Conservation (phyloP, 2,797 vertebrate species). For the Anomalospiza imberbis region DNA sequence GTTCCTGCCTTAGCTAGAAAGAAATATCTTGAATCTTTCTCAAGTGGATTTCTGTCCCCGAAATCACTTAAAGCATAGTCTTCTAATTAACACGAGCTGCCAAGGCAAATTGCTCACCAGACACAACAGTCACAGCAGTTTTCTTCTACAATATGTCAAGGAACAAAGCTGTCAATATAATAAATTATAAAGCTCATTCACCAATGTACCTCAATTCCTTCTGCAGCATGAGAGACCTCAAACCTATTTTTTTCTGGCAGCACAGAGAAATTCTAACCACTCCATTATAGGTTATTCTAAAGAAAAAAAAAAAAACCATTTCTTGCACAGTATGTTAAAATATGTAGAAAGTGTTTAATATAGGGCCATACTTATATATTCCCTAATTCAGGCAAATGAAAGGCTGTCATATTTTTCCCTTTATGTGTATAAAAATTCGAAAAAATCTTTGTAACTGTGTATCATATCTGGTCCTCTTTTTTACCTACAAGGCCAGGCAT, state of each 20-base stretch:
- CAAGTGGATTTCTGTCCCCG: neutral
- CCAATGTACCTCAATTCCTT: accelerated
- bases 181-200: neutral
- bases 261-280: neutral
- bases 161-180: neutral
- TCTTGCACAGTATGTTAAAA: neutral
- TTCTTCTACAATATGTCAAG: neutral
- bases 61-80: neutral
- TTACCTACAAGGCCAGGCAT: neutral
- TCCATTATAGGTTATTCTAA: accelerated
- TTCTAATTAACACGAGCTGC: neutral
- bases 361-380: neutral
- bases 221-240: neutral
- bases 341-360: neutral
- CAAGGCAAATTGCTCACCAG: neutral
- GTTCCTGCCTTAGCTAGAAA: neutral
- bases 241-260: neutral
- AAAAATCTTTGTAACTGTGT: neutral
- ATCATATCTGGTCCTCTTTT: neutral
- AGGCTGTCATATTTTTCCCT: neutral
- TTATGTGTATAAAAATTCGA: neutral
- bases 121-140: neutral
- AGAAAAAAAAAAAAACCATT: neutral
- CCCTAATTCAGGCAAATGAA: neutral
- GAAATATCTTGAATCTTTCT: neutral